phyloP scores from a whole-genome alignment of 1,140 invertebrate genomes.

The Laupala kohalensis region DNA sequence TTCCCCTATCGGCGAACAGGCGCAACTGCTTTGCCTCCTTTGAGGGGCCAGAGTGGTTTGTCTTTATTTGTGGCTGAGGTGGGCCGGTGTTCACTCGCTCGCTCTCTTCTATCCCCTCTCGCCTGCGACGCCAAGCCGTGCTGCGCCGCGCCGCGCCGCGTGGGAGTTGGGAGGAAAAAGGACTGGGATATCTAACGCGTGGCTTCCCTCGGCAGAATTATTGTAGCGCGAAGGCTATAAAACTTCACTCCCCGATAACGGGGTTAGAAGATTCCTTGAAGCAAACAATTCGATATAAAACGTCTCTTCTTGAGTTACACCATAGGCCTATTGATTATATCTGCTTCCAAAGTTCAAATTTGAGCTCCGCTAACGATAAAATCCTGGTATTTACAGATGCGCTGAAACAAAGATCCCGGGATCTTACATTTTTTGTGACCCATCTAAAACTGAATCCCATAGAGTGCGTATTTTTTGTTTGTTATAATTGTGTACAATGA shows the following conservation, averaged over 20 bases:
- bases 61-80: not conserved
- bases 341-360: not conserved
- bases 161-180: not conserved
- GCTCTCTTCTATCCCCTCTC: too few relatives aligned
- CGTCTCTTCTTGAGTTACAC: not conserved
- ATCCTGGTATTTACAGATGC: too few relatives aligned
- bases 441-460: too few relatives aligned
- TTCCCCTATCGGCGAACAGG: not conserved
- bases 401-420: too few relatives aligned
- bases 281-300: not conserved
- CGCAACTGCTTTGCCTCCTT: not conserved
- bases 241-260: not conserved
- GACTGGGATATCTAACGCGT: not conserved
- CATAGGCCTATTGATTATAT: not conserved
- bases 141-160: too few relatives aligned
- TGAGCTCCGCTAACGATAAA: not conserved
- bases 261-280: not conserved
- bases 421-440: too few relatives aligned
- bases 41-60: not conserved
- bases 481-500: too few relatives aligned
- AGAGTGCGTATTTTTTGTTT: too few relatives aligned
- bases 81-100: too few relatives aligned
- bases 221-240: not conserved
- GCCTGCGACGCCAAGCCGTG: too few relatives aligned
- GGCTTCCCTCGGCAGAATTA: not conserved